Evolutionary conservation across 1,140 invertebrate species (phyloP), one percentile per base, ranked within the genome.

Genomic region (Latrodectus geometricus): DNA sequence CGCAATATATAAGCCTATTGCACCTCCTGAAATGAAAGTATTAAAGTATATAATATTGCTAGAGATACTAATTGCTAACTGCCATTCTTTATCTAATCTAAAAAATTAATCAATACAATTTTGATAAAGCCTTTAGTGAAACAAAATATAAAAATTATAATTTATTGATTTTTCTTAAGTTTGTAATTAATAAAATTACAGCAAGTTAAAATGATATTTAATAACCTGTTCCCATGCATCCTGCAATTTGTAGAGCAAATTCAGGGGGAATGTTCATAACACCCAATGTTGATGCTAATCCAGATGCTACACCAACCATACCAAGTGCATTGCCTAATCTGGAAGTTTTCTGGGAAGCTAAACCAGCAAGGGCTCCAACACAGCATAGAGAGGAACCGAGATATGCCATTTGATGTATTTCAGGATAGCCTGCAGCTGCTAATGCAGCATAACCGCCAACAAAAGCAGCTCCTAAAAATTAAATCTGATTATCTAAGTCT

Each of bases 381-480:
- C 96, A 97, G 91, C 96, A 97, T 20, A 97, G 91, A 0, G 95
- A 96, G 0, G 96, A 94, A 12, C 95, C 96, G 23, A 97, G 92
- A 90, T 96, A 97, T 2, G 95, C 95, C 93, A 97, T 95, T 91
- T 96, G 95, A 91, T 97, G 96, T 49, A 96, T 94, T 92, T 97
- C 95, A 0, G 95, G 93, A 88, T 95, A 95, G 56, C 94, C 93
- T 89, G 93, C 91, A 88, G 93, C 91, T 1, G 93, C 92, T 15
- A 89, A 90, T 72, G 94, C 94, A 88, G 93, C 93, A 91, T 97
- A 97, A 15, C 94, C 94, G 68, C 94, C 96, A 2, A 97, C 90
- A 88, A 97, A 94, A 15, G 93, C 93, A 21, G 93, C 93, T 11
- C 94, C 92, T 89, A 65, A 66, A 78, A 82, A 61, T 21, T 50